Percentiles rank a stretch among this genome's conserved stretches.
Conservation (phyloP, 2,888 invertebrate genomes). For the Abrostola tripartita region DNA sequence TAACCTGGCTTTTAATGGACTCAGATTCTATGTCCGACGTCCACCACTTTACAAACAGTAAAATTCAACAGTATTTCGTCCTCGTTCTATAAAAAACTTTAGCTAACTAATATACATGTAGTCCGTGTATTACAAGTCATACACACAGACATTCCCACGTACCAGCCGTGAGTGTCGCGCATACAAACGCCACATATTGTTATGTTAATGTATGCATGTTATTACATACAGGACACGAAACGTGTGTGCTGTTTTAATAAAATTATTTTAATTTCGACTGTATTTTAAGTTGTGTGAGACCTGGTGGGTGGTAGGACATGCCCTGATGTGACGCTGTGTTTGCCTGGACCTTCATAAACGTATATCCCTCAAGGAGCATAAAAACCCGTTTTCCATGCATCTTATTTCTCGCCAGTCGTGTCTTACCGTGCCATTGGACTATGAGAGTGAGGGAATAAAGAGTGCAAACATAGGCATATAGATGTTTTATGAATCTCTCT, state of each 20-base stretch:
- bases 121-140: conserved; percentile 15
- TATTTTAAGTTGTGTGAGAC: conserved; percentile 6
- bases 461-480: too few species aligned
- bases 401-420: too few species aligned
- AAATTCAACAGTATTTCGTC: background rate
- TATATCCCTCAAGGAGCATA: too few species aligned
- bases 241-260: conserved; percentile 22
- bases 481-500: too few species aligned
- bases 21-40: too few species aligned
- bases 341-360: too few species aligned
- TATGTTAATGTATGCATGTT: conserved; percentile 34
- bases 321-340: too few species aligned
- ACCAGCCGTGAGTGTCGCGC: conserved; percentile 47
- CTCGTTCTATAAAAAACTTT: conserved; percentile 3
- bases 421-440: too few species aligned
- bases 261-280: conserved; percentile 2
- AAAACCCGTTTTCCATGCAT: too few species aligned
- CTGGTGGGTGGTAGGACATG: background rate
- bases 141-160: conserved; percentile 59
- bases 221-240: conserved; percentile 35
- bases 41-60: too few species aligned
- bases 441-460: too few species aligned
- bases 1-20: too few species aligned
- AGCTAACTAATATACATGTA: conserved; percentile 22
- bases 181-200: conserved; percentile 38